Evolutionary conservation across 2,888 invertebrate genomes (phyloP).

Genomic region (Cephus spinipes): DNA sequence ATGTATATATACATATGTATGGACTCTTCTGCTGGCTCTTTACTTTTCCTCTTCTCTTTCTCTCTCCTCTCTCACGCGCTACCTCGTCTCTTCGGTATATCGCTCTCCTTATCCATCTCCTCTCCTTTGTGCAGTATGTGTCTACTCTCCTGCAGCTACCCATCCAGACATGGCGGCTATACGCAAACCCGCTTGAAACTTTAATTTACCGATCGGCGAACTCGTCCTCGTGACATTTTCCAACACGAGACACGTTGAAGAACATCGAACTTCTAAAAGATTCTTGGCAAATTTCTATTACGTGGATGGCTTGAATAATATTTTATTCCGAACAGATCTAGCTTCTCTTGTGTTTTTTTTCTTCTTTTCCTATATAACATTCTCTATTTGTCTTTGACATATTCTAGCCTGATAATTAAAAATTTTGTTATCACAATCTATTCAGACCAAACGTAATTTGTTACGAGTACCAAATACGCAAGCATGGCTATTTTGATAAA

Average conservation of each 20-base stretch:
- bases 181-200: not conserved
- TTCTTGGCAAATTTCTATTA: not conserved
- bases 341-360: too few species aligned
- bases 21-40: not conserved
- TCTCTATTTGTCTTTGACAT: conserved; percentile 22
- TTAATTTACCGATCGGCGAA: not conserved
- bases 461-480: not conserved
- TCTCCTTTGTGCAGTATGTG: not conserved
- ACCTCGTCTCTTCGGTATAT: not conserved
- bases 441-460: not conserved
- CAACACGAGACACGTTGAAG: not conserved
- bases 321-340: too few species aligned
- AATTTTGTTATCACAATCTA: conserved; percentile 10
- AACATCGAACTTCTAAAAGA: not conserved
- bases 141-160: not conserved
- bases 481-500: not conserved
- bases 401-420: conserved; percentile 12
- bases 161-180: not conserved
- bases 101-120: not conserved
- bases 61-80: not conserved
- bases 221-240: not conserved
- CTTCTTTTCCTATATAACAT: not conserved
- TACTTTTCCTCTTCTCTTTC: not conserved
- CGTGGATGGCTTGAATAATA: not conserved
- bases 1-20: not conserved